Conservation (phyloP, 2,113 vertebrate genomes). For the human (Homo sapiens) region DNA sequence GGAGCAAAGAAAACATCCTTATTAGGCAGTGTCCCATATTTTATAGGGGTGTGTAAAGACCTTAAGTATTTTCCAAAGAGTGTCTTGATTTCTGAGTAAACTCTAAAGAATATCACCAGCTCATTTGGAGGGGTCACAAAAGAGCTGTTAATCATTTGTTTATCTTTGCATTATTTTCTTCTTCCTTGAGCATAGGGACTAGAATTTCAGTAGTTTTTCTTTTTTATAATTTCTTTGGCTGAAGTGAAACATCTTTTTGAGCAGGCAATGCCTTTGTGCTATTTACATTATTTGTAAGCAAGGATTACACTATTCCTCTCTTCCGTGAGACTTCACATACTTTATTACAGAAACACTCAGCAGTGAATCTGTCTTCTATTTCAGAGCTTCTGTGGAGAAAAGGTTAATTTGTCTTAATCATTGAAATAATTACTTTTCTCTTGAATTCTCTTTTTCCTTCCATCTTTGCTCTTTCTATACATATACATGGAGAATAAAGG, state of each 20-base stretch:
- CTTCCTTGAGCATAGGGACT: neutral
- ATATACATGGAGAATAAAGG: neutral
- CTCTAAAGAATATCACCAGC: neutral
- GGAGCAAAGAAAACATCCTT: neutral
- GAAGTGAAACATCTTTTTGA: neutral
- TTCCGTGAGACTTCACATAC: neutral
- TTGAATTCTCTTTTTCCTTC: neutral
- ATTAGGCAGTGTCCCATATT: neutral
- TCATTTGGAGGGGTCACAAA: neutral
- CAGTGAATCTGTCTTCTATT: neutral
- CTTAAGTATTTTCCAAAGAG: neutral
- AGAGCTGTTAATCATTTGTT: neutral
- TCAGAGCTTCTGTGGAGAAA: neutral
- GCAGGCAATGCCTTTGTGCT: neutral
- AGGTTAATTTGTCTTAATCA: neutral
- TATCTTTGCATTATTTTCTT: neutral
- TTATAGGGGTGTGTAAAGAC: neutral
- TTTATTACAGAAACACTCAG: neutral
- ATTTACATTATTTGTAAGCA: neutral
- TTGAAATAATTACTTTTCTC: neutral
- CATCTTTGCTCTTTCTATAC: neutral
- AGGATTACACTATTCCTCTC: neutral
- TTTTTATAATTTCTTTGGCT: neutral
- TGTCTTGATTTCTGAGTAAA: constrained; percentile 18
- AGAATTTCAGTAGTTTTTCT: neutral